Evolutionary conservation across 1,140 invertebrate species (phyloP), one percentile per base, ranked within the genome.

Genomic region (Conus ventricosus): DNA sequence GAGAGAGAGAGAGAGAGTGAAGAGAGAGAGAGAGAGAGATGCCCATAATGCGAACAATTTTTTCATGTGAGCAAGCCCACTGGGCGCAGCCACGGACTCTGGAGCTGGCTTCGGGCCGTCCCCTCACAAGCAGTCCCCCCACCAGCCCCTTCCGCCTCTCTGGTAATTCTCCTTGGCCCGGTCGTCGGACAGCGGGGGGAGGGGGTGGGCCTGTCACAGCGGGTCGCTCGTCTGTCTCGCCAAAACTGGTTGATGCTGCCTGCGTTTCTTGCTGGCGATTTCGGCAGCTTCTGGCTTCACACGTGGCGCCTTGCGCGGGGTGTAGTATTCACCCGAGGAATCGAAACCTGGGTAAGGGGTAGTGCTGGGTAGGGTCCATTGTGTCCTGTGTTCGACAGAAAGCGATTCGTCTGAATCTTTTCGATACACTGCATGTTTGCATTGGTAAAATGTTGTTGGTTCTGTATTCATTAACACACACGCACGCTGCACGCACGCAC

Each of bases 271-370:
- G 15, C 39, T 87, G 20, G 92, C 90, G 85, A 89, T 86, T 81
- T 91, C 90, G 25, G 92, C 90, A 63, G 91, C 94, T 80, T 94
- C 90, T 23, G 92, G 91, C 60, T 90, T 91, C 4, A 94, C 91
- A 11, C 94, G 89, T 60, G 92, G 89, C n/a, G 87, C 90, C 17
- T 90, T 91, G 5, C 87, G 85, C 39, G 92, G 93, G 53, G 90
- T 90, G 54, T 83, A 80, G 85, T 92, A 92, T 1, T 89, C 88
- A 15, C 91, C 92, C 25, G 92, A 88, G 5, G 91, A 84, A 82
- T 94, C 93, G 86, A 91, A 93, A 0, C 93, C 92, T 51, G 93
- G 93, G 87, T 93, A 94, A 25, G 93, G 93, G 15, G 88, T 53
- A 0, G n/a, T 55, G 86, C 23, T 87, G 91, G 94, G 25, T n/a